A percentile compares a stretch with the other conserved stretches of the same genome.
Evolutionary conservation across 35 echinoderm and acorn worm species (phyloP).

Genomic region (Heliocidaris tuberculata): DNA sequence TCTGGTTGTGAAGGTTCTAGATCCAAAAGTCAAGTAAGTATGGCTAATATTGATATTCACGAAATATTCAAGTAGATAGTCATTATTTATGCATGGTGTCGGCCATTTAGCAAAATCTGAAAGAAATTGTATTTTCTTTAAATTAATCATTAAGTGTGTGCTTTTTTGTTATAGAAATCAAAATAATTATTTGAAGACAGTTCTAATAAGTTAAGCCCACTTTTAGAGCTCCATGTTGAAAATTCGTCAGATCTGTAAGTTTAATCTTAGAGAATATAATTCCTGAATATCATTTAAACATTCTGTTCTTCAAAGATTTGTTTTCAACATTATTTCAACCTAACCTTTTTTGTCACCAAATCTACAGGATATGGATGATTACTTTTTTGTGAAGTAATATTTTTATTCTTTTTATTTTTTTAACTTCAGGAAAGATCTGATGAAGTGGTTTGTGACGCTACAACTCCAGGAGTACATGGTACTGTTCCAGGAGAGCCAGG

Average conservation of each 20-base stretch:
- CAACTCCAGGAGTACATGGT: constrained; percentile 98
- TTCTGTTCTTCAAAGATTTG: too few relatives aligned
- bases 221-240: too few relatives aligned
- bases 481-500: constrained; percentile 94
- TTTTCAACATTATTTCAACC: too few relatives aligned
- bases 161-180: too few relatives aligned
- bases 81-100: too few relatives aligned
- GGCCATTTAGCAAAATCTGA: background rate
- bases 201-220: too few relatives aligned
- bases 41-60: background rate
- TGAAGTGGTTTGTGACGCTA: constrained; percentile 96
- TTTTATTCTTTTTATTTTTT: background rate
- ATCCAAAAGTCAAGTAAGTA: constrained; percentile 97
- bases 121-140: background rate
- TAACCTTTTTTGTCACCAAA: too few relatives aligned
- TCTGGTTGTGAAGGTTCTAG: constrained; percentile 89
- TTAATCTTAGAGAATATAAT: too few relatives aligned
- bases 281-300: too few relatives aligned
- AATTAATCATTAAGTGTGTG: too few relatives aligned
- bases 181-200: too few relatives aligned
- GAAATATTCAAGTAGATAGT: background rate
- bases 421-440: constrained; percentile 77
- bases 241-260: too few relatives aligned
- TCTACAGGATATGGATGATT: background rate
- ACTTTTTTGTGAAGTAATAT: background rate